Evolutionary conservation across 2,113 vertebrate species (phyloP).

Genomic region (Syngnathus typhle): DNA sequence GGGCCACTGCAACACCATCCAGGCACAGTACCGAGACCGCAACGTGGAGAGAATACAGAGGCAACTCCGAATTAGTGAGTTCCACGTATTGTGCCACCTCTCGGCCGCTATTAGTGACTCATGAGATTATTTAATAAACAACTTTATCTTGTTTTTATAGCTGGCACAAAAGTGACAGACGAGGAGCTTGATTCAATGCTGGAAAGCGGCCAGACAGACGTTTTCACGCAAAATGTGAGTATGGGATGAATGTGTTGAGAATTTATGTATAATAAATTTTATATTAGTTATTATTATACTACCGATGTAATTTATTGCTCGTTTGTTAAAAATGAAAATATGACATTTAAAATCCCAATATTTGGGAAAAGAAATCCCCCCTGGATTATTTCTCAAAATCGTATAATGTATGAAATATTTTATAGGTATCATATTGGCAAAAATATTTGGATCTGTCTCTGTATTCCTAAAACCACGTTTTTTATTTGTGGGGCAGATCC

Average conservation of each 20-base stretch:
- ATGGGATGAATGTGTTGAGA: no score
- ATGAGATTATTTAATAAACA: background rate
- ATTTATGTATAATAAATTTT: no score
- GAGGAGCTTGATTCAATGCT: conserved; percentile 83
- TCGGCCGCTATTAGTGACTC: no score
- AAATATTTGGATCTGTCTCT: background rate
- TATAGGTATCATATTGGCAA: no score
- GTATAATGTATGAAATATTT: no score
- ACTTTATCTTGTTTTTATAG: conserved; percentile 42
- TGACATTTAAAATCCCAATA: background rate
- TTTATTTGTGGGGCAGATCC: conserved; percentile 63
- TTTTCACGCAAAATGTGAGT: conserved; percentile 89
- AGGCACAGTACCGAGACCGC: conserved; percentile 80
- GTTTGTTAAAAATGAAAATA: background rate
- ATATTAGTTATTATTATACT: no score
- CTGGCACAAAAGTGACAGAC: conserved; percentile 74
- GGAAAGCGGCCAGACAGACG: conserved; percentile 82
- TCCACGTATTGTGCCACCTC: background rate
- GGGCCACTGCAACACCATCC: conserved; percentile 77
- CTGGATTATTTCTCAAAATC: background rate
- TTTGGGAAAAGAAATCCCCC: background rate
- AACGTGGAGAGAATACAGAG: conserved; percentile 83
- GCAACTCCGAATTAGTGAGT: conserved; percentile 86
- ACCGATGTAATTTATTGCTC: no score
- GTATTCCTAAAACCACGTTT: background rate